These are phyloP conservation scores for Eupithecia pulchellata DNA, from an alignment of 2,888 invertebrate genomes.

Conservation along the genomic window DNA sequence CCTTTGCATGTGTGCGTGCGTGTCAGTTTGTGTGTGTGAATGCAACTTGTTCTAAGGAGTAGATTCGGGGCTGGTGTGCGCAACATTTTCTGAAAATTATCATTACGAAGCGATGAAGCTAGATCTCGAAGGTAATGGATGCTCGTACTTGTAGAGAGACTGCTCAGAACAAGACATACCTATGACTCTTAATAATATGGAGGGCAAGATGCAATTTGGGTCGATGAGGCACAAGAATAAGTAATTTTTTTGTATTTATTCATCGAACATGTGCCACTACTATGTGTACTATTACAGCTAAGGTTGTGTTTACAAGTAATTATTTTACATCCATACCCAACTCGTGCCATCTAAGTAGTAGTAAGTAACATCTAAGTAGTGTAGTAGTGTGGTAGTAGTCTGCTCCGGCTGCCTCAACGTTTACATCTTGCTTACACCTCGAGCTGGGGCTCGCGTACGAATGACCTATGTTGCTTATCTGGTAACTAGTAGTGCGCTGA, in stretches of 20 bases:
- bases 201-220: not conserved
- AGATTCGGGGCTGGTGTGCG: conserved; percentile 65
- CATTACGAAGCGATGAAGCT: not conserved
- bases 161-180: not conserved
- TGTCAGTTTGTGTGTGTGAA: conserved; percentile 66
- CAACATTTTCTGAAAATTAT: conserved; percentile 48
- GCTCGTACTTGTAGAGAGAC: not conserved
- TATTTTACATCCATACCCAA: not conserved
- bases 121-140: not conserved
- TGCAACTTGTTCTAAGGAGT: conserved; percentile 83
- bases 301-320: too few species aligned
- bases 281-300: too few species aligned
- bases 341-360: not conserved
- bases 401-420: not conserved
- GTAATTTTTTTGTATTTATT: too few species aligned
- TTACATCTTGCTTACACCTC: not conserved
- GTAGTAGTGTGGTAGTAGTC: too few species aligned
- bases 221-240: not conserved
- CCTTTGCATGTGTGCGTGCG: conserved; percentile 50
- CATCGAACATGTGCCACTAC: too few species aligned
- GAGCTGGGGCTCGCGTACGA: not conserved
- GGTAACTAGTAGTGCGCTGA: not conserved
- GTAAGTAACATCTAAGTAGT: not conserved
- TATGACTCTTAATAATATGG: not conserved
- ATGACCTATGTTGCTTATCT: not conserved